Evolutionary conservation across 2,888 invertebrate species (phyloP).

Genomic region (Athrips mouffetella): DNA sequence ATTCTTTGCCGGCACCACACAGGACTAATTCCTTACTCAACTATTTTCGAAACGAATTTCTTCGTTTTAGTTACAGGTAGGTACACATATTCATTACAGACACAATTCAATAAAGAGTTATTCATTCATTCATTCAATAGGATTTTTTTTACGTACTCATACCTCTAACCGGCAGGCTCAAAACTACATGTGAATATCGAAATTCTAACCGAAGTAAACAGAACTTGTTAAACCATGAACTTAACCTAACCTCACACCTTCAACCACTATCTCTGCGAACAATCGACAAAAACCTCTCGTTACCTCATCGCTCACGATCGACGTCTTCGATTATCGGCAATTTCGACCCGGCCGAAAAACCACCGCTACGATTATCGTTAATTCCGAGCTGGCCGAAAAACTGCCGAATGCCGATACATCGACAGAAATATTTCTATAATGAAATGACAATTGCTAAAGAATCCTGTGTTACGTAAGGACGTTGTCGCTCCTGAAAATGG

Average conservation of each 20-base stretch:
- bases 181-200: too few species aligned
- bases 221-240: neutral
- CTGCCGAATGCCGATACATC: conserved; percentile 47
- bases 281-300: conserved; percentile 14
- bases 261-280: conserved; percentile 1
- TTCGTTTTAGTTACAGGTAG: too few species aligned
- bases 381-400: conserved; percentile 63
- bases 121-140: too few species aligned
- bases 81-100: too few species aligned
- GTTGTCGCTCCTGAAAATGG: conserved; percentile 28
- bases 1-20: too few species aligned
- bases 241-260: conserved; percentile 8
- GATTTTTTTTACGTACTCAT: too few species aligned
- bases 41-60: too few species aligned
- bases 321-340: conserved; percentile 67
- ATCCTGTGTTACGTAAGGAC: conserved; percentile 51
- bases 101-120: too few species aligned
- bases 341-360: conserved; percentile 61
- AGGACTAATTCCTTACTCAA: too few species aligned
- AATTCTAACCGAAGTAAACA: too few species aligned
- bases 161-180: too few species aligned
- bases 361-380: conserved; percentile 65
- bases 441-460: conserved; percentile 71
- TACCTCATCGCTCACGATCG: conserved; percentile 55
- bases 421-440: conserved; percentile 70